Base-by-base conservation (phyloP, 92 coral and sea anemone genomes). In the Porites divaricata region DNA sequence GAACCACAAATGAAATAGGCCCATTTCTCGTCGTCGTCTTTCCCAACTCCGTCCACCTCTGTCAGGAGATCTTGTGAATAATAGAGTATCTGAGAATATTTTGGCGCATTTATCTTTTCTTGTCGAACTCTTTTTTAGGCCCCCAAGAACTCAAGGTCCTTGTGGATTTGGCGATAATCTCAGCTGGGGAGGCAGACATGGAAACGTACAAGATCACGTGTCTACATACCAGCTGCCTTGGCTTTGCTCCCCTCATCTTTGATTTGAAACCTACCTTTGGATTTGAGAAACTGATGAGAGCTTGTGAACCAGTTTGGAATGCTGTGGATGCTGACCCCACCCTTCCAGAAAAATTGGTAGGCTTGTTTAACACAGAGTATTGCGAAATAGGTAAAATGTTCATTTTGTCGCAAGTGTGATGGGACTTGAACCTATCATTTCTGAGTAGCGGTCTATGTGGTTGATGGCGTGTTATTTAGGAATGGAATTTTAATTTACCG, bases 131-230 rank as follows among this genome's bases (percentile, higher is more conserved):
- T 6, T 41, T 41, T 0, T 41, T 26, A 80, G 98, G 88, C 65
- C 83, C 94, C 35, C 94, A 94, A 57, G 96, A 93, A 66, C 85
- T 95, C 26, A 93, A 91, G 61, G 96, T 93, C 53, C 89, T 95
- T 68, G 98, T 95, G 59, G 98, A 95, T 80, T 89, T 95, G 69
- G 98, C 98, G 12, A 93, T 93, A 75, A 88, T 93, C 64, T 93
- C 98, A 48, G 98, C 95, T 70, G 98, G 93, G 35, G 98, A 95
- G 81, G 85, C 91, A 19, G 96, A 87, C 80, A 64, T 89, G 88
- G 96, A 93, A 75, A 87, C 86, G 28, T 90, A 87, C 51, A 90
- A 91, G 23, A 92, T 95, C 65, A 81, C 95, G 20, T 80, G 91
- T 63, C 75, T 95, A 66, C 98, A 95, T 35, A 84, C 96, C 9